A percentile compares a stretch with the other conserved stretches of the same genome.
Conservation (phyloP, 37 sponge, comb jelly and placozoan genomes). For the Halisarca cf. caerulea region DNA sequence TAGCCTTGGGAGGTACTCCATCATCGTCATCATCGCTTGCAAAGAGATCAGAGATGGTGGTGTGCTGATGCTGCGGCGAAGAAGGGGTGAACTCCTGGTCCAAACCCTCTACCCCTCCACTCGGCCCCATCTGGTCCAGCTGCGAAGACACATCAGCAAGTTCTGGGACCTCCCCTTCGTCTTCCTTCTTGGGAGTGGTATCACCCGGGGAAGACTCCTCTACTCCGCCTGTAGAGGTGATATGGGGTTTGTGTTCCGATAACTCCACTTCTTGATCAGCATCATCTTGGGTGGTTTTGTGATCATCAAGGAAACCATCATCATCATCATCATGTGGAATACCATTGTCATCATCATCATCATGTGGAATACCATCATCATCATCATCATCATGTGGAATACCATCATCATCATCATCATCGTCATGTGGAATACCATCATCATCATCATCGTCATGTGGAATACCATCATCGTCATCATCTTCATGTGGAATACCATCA, state of each 20-base stretch:
- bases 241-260: too few species aligned
- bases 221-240: too few species aligned
- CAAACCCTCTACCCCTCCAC: too few species aligned
- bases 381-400: constrained; percentile 29
- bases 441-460: constrained; percentile 19
- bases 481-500: constrained; percentile 5
- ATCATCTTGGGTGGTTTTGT: too few species aligned
- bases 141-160: background rate
- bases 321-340: background rate
- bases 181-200: too few species aligned
- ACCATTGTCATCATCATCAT: background rate
- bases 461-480: background rate
- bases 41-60: constrained; percentile 1
- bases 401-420: constrained; percentile 25
- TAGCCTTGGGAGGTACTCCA: background rate
- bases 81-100: too few species aligned
- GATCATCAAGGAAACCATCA: background rate
- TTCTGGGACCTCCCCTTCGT: background rate
- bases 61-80: background rate
- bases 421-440: constrained; percentile 18
- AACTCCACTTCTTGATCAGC: too few species aligned
- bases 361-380: background rate
- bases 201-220: too few species aligned
- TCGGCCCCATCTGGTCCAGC: too few species aligned
- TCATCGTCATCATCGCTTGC: background rate